A percentile compares a stretch with the other conserved stretches of the same genome.
Conservation (phyloP, 1,140 invertebrate species). For the Aphaenogaster floridana region DNA sequence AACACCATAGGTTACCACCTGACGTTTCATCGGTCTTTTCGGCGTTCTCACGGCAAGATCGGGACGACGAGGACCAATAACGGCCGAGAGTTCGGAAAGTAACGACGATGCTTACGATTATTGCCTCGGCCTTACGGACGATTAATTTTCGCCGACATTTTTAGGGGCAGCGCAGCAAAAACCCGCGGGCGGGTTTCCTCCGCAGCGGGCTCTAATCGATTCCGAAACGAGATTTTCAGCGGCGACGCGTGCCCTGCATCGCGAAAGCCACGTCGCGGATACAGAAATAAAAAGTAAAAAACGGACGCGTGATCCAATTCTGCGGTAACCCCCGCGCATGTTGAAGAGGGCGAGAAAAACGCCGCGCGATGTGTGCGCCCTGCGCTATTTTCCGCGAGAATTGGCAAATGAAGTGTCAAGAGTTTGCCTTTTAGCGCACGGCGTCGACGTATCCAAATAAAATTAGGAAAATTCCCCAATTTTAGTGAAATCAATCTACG, state of each 20-base stretch:
- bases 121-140: slow-evolving; percentile 51
- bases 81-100: slow-evolving; percentile 45
- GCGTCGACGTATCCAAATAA: slow-evolving; percentile 33
- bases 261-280: slow-evolving; percentile 18
- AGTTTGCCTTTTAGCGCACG: background rate
- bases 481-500: background rate
- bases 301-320: slow-evolving; percentile 54
- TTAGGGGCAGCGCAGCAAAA: slow-evolving; percentile 49
- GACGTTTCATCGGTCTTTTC: slow-evolving; percentile 20
- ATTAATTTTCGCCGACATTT: slow-evolving; percentile 72
- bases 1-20: slow-evolving; percentile 35
- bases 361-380: slow-evolving; percentile 4
- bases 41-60: slow-evolving; percentile 1
- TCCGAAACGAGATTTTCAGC: slow-evolving; percentile 67
- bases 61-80: slow-evolving; percentile 18
- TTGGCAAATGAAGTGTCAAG: slow-evolving; percentile 40
- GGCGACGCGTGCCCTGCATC: slow-evolving; percentile 59
- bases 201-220: slow-evolving; percentile 63
- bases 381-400: slow-evolving; percentile 32
- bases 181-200: background rate
- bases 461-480: slow-evolving; percentile 14
- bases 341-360: slow-evolving; percentile 27
- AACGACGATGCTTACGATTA: slow-evolving; percentile 58
- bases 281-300: slow-evolving; percentile 33
- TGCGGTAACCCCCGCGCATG: slow-evolving; percentile 35